Percentiles rank a stretch among this genome's conserved stretches.
These are phyloP conservation scores for Homarus gammarus DNA, from an alignment of 2,888 invertebrate species.

Conservation along the genomic window DNA sequence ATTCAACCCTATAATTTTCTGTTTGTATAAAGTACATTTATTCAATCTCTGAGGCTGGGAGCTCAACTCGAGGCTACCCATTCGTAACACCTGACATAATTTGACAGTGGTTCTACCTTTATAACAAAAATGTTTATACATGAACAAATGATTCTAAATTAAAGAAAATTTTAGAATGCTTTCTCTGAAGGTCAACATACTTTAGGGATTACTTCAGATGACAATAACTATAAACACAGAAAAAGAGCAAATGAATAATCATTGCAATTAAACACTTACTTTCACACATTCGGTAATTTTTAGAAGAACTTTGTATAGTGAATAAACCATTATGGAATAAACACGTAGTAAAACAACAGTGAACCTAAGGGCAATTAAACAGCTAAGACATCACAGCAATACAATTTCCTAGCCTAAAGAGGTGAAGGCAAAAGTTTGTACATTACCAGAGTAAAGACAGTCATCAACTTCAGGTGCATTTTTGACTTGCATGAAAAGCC, in stretches of 20 bases:
- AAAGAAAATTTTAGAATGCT: background rate
- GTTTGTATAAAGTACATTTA: background rate
- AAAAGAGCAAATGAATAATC: background rate
- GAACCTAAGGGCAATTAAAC: conserved; percentile 12
- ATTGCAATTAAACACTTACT: background rate
- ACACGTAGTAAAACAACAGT: conserved; percentile 9
- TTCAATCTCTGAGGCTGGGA: background rate
- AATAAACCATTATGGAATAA: conserved; percentile 17
- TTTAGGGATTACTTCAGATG: background rate
- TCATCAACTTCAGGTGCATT: conserved; percentile 38
- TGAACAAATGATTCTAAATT: background rate
- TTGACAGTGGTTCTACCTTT: background rate
- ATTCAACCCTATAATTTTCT: background rate
- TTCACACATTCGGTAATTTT: background rate
- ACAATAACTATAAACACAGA: background rate
- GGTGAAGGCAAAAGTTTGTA: conserved; percentile 70
- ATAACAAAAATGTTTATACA: background rate
- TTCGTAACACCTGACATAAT: background rate
- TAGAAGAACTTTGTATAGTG: background rate
- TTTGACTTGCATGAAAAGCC: conserved; percentile 14
- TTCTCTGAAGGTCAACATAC: background rate
- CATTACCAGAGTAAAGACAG: conserved; percentile 59
- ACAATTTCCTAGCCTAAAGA: conserved; percentile 56
- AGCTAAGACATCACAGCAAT: conserved; percentile 64
- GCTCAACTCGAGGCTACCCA: background rate